These are phyloP conservation scores for Lasioglossum morio DNA, from an alignment of 2,888 invertebrate genomes.

Conservation along the genomic window DNA sequence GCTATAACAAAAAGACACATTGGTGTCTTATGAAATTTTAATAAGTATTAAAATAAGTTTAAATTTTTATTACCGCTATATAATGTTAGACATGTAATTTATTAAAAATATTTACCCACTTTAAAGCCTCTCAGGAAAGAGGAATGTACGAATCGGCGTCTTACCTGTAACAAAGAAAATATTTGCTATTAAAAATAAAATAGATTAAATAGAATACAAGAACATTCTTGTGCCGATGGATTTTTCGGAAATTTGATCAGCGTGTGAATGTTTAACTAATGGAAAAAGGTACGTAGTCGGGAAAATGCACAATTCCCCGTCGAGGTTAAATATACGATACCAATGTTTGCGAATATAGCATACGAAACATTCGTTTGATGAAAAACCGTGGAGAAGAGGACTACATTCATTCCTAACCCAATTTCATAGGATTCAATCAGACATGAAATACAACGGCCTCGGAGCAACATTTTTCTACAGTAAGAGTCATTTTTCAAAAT, in stretches of 20 bases:
- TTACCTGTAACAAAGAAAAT: not conserved
- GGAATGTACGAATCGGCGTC: not conserved
- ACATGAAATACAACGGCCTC: not conserved
- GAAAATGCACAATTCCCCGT: not conserved
- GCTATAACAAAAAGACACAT: no score
- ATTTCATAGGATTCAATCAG: conserved; percentile 16
- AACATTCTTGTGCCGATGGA: not conserved
- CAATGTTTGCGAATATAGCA: not conserved
- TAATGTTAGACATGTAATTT: no score
- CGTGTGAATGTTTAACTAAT: not conserved
- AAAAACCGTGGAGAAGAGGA: not conserved
- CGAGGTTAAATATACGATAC: not conserved
- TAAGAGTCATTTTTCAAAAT: conserved; percentile 36
- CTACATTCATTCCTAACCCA: conserved; percentile 1
- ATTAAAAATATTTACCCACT: not conserved
- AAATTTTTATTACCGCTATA: no score
- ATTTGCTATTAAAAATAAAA: no score
- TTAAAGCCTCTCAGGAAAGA: not conserved
- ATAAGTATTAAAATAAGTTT: no score
- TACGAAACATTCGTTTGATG: not conserved
- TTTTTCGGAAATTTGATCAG: not conserved
- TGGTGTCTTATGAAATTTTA: no score
- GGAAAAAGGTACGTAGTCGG: not conserved
- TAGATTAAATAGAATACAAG: not conserved
- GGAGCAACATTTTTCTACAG: not conserved